A percentile compares a stretch with the other conserved stretches of the same genome.
Conservation (phyloP, 2,888 invertebrate species). For the Napeogenes sylphis region DNA sequence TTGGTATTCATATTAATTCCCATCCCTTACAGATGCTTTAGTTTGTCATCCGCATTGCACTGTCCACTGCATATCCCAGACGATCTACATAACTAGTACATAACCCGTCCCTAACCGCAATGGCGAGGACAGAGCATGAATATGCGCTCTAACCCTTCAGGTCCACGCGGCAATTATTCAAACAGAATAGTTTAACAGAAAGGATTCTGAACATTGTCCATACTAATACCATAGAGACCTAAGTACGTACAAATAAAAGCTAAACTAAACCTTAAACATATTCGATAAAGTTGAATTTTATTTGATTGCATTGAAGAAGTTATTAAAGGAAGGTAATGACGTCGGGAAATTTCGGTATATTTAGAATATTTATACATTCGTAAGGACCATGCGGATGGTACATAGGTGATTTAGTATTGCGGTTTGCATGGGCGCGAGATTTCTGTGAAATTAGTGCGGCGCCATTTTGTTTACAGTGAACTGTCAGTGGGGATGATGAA, state of each 20-base stretch:
- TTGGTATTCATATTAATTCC: background rate
- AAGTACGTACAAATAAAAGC: slow-evolving; percentile 16
- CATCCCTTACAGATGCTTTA: background rate
- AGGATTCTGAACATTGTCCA: slow-evolving; percentile 68
- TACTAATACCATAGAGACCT: slow-evolving; percentile 33
- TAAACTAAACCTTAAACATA: slow-evolving; percentile 30
- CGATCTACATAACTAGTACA: slow-evolving; percentile 26
- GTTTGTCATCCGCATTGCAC: slow-evolving; percentile 14
- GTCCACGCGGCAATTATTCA: slow-evolving; percentile 79
- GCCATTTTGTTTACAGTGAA: slow-evolving; percentile 53
- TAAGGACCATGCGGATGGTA: slow-evolving; percentile 68
- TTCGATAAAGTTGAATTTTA: slow-evolving; percentile 29
- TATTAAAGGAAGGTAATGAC: slow-evolving; percentile 20
- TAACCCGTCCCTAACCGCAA: slow-evolving; percentile 59
- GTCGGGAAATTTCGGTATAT: slow-evolving; percentile 65
- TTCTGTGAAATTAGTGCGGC: slow-evolving; percentile 68
- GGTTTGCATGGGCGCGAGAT: slow-evolving; percentile 51
- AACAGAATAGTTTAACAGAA: slow-evolving; percentile 79
- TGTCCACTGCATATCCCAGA: slow-evolving; percentile 28
- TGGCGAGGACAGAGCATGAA: slow-evolving; percentile 69
- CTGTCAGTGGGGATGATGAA: slow-evolving; percentile 37
- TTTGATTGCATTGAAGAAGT: slow-evolving; percentile 4
- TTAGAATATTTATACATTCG: slow-evolving; percentile 75
- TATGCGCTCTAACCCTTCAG: slow-evolving; percentile 74
- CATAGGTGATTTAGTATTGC: slow-evolving; percentile 73